Base-by-base conservation (phyloP, 2,888 invertebrate genomes). In the Heliconius charithonia region DNA sequence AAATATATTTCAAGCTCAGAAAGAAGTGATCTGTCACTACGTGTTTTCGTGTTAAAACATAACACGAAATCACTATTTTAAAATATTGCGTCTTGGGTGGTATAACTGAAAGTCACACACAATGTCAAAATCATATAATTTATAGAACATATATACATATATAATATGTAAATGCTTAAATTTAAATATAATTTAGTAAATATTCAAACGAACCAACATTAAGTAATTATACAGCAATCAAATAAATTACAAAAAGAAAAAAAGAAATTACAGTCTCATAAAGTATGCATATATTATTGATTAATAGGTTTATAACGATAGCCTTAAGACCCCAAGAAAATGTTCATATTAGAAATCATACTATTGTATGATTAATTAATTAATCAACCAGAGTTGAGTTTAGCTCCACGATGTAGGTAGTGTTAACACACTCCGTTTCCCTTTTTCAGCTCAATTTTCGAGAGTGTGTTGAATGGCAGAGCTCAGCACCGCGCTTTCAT, bases 211-310 rank as follows among this genome's bases (percentile, higher is more conserved):
- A 70, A 75, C 27, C 56, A 32, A 56, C 6, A 29, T 71, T 32
- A 29, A 51, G 13, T 72, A 29, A 72, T 73, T 73, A 6, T 73
- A 41, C n/a, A 59, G n/a, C 37, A 73, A 37, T 73, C 73, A 63
- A 16, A 62, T 73, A 73, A 25, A 73, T 73, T 41, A 62, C 16
- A 62, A 22, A 2, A 7, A 37, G 25, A 25, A 56, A 51, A 59
- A 27, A 37, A 41, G 16, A 63, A 62, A 32, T 51, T 22, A 29
- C 41, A 9, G 41, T 56, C 16, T 32, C 3, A 32, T 32, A n/a
- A 72, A 16, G 19, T 72, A 72, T n/a, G 29, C 56, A 72, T 72
- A 72, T 72, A 32, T 22, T 71, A 72, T 69, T 69, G 32, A 51
- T 56, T 56, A 56, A 32, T 59, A 51, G 56, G 4, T 12, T 67